Evolutionary conservation across 2,113 vertebrate species (phyloP).

Genomic region (Melanostigma gelatinosum): DNA sequence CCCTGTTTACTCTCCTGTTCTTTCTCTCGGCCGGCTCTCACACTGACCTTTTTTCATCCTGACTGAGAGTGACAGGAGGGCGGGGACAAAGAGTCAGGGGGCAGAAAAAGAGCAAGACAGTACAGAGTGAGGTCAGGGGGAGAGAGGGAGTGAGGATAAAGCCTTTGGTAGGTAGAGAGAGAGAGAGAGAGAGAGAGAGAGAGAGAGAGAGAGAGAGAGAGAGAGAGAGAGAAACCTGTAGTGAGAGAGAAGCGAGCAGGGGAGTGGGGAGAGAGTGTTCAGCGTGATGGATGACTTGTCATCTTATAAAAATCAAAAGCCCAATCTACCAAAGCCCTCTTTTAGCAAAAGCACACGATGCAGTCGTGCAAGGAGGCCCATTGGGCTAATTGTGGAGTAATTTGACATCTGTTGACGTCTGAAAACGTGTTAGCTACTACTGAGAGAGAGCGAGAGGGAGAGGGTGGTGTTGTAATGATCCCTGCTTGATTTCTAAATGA

Average conservation of each 20-base stretch:
- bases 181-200: conserved; percentile 36
- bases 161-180: conserved; percentile 3
- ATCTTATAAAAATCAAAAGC: conserved; percentile 79
- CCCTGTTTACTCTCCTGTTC: conserved; percentile 85
- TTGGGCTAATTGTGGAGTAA: conserved; percentile 81
- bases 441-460: conserved; percentile 56
- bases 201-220: conserved; percentile 45
- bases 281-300: conserved; percentile 81
- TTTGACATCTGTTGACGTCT: conserved; percentile 83
- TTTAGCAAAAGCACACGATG: conserved; percentile 69
- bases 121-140: conserved; percentile 58
- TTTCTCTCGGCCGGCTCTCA: conserved; percentile 77
- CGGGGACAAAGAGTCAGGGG: conserved; percentile 45
- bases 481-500: conserved; percentile 78
- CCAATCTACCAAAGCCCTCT: conserved; percentile 58
- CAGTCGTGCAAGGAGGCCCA: conserved; percentile 70
- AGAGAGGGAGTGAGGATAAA: conserved; percentile 47
- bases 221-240: conserved; percentile 35
- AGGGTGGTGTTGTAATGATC: conserved; percentile 71
- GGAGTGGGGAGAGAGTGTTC: conserved; percentile 30
- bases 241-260: conserved; percentile 32
- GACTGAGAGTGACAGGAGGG: conserved; percentile 77
- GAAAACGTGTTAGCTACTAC: conserved; percentile 72
- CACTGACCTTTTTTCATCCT: conserved; percentile 80
- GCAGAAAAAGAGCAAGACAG: conserved; percentile 56